Evolutionary conservation across 1,140 invertebrate genomes (phyloP), one percentile per base, ranked within the genome.

Genomic region (Sesamia nonagrioides): DNA sequence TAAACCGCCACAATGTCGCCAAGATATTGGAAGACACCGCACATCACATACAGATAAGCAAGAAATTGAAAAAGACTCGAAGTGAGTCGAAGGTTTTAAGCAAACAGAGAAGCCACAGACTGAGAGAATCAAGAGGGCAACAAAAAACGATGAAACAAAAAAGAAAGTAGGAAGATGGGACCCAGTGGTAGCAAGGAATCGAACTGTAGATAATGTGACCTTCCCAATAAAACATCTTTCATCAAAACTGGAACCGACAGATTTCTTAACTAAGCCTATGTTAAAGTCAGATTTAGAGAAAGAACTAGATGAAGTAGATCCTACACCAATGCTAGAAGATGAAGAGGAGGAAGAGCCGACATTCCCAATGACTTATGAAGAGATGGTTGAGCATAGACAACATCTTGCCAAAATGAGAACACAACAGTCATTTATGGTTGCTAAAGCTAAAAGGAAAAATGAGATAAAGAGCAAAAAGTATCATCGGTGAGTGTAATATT

Each of bases 391-490:
- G 84, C 96, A 96, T 54, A 96, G 97, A 79, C 96, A 96, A 85
- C 97, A 98, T 92, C 89, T 98, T 76, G 97, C 97, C 33, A 98
- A 97, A 89, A 91, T 98, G 40, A 96, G 98, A 89, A 98, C 98
- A 74, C 96, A 98, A 79, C 96, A 97, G 92, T 97, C 97, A 37
- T 97, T 97, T 82, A 96, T 96, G 91, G 97, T 96, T 79, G 96
- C 96, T 4, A 98, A 97, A 90, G 97, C 97, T 33, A 95, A 96
- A 60, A 95, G 97, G 82, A 97, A 97, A 88, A 97, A 96, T 86
- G 97, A 97, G 95, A 98, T 98, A 18, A 98, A 98, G 88, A 98
- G 97, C 78, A 98, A 98, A 92, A 98, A 97, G 83, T 98, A 96
- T 87, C 97, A 97, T 80, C 95, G 96, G 91, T 95, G 54, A 81